Conservation (phyloP, 2,888 invertebrate species). For the Chloromyia formosa region DNA sequence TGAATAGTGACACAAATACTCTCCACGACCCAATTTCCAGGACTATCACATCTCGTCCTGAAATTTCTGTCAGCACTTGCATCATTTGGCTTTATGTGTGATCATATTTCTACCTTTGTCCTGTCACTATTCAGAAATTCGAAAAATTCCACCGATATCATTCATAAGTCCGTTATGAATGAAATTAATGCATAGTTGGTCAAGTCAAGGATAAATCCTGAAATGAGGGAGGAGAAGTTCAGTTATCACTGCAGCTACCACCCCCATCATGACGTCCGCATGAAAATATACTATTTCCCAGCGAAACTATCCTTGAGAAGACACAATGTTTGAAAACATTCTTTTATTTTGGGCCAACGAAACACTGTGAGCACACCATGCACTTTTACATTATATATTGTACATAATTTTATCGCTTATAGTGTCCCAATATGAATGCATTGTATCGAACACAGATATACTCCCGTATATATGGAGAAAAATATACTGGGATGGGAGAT, state of each 20-base stretch:
- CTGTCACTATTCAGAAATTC: neutral
- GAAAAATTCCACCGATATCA: conserved; percentile 21
- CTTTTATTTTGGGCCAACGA: conserved; percentile 10
- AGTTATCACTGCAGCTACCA: neutral
- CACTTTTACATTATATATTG: conserved; percentile 7
- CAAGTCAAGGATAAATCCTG: conserved; percentile 5
- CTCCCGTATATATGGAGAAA: no score
- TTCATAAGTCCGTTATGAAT: conserved; percentile 32
- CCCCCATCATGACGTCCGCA: conserved; percentile 8
- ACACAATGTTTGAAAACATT: conserved; percentile 27
- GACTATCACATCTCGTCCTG: neutral
- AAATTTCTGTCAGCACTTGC: neutral
- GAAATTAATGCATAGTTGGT: conserved; percentile 29
- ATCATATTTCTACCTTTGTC: conserved; percentile 18
- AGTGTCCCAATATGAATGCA: conserved; percentile 27
- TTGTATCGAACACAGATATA: conserved; percentile 23
- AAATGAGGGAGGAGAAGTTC: conserved; percentile 2
- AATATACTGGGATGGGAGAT: no score
- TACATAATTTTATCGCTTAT: conserved; percentile 26
- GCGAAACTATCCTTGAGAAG: conserved; percentile 36
- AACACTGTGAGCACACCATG: conserved; percentile 15
- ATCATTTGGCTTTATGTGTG: conserved; percentile 7
- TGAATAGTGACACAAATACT: conserved; percentile 18
- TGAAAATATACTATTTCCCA: conserved; percentile 22
- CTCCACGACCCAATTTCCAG: conserved; percentile 34